phyloP scores from a whole-genome alignment of 2,113 vertebrate species.

The Neolamprologus variostigma region DNA sequence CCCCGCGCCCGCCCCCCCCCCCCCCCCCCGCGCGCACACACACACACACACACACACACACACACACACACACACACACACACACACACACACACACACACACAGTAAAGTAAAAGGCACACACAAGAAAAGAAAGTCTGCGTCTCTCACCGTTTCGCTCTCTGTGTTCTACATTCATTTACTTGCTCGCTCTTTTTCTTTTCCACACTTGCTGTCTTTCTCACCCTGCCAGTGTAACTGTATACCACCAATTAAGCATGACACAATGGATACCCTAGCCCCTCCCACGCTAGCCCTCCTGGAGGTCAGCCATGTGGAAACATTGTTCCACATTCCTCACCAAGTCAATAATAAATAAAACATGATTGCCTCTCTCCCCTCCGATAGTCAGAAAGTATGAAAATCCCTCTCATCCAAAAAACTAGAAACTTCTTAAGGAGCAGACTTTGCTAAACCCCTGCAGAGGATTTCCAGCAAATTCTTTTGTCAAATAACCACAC shows the following conservation, averaged over 20 bases:
- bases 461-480: neutral
- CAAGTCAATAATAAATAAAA: conserved; percentile 73
- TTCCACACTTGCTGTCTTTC: conserved; percentile 7
- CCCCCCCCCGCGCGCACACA: too few relatives aligned
- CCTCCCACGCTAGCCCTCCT: conserved; percentile 42
- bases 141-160: neutral
- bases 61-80: conserved; percentile 1
- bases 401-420: neutral
- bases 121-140: neutral
- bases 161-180: conserved; percentile 4
- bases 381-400: neutral
- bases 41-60: too few relatives aligned
- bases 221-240: conserved; percentile 27
- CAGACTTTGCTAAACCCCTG: neutral
- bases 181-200: neutral
- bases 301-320: conserved; percentile 69
- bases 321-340: conserved; percentile 74
- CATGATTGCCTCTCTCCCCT: conserved; percentile 34
- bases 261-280: conserved; percentile 49
- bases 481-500: neutral
- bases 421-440: neutral
- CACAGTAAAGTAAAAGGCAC: neutral
- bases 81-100: neutral
- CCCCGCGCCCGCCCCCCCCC: too few relatives aligned
- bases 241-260: conserved; percentile 60